phyloP scores from a whole-genome alignment of 2,113 vertebrate genomes.

The Zonotrichia leucophrys region DNA sequence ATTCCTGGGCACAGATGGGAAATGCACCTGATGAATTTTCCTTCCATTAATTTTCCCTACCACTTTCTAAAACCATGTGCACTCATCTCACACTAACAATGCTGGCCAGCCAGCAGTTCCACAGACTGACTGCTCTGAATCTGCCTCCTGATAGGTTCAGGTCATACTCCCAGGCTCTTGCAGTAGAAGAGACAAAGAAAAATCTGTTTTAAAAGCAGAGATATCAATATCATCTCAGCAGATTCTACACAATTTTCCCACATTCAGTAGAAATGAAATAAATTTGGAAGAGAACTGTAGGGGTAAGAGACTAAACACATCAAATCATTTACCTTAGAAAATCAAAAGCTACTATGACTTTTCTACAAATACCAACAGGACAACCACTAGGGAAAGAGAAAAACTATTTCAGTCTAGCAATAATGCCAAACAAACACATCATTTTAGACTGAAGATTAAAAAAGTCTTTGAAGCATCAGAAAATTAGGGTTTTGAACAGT shows the following conservation, averaged over 20 bases:
- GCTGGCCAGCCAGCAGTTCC: neutral
- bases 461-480: neutral
- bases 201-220: neutral
- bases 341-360: neutral
- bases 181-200: neutral
- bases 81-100: neutral
- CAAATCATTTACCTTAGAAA: neutral
- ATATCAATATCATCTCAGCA: neutral
- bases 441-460: neutral
- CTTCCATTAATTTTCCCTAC: neutral
- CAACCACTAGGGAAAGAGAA: neutral
- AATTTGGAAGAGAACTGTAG: neutral
- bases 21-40: neutral
- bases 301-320: neutral
- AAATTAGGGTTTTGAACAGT: neutral
- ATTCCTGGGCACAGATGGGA: neutral
- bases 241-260: neutral
- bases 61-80: neutral
- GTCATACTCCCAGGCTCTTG: neutral
- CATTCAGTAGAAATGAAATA: neutral
- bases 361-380: neutral
- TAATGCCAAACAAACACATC: rapidly evolving
- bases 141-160: neutral
- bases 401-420: neutral
- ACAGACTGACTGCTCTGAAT: neutral